Conservation (phyloP, 1,140 invertebrate species). For the Octopus sinensis region DNA sequence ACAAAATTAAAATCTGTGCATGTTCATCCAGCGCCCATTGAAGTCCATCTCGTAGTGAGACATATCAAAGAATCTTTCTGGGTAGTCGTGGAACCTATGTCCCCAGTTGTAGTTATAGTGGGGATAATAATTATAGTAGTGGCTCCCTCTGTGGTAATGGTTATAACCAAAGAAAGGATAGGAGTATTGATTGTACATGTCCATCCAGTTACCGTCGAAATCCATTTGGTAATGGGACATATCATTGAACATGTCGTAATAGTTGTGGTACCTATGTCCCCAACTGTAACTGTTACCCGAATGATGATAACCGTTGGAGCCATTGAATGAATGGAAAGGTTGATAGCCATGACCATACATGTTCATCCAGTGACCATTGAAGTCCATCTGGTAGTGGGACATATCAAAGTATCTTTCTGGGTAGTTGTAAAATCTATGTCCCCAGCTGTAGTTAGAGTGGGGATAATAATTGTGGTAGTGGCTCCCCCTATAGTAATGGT, state of each 20-base stretch:
- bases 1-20: not conserved
- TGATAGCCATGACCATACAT: not conserved
- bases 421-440: not conserved
- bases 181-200: not conserved
- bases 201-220: not conserved
- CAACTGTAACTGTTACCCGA: not conserved
- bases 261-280: not conserved
- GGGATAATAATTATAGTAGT: not conserved
- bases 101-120: not conserved
- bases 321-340: not conserved
- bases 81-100: not conserved
- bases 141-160: not conserved
- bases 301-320: not conserved
- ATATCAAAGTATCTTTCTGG: conserved; percentile 2
- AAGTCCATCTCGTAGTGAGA: conserved; percentile 1
- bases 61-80: not conserved
- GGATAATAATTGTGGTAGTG: not conserved
- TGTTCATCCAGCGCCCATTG: not conserved
- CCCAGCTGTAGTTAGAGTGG: not conserved
- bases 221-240: not conserved
- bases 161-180: not conserved
- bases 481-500: not conserved
- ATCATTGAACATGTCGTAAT: not conserved
- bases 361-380: not conserved
- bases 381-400: conserved; percentile 1